Evolutionary conservation across 2,888 invertebrate genomes (phyloP).

Genomic region (Drosophila sordidula): DNA sequence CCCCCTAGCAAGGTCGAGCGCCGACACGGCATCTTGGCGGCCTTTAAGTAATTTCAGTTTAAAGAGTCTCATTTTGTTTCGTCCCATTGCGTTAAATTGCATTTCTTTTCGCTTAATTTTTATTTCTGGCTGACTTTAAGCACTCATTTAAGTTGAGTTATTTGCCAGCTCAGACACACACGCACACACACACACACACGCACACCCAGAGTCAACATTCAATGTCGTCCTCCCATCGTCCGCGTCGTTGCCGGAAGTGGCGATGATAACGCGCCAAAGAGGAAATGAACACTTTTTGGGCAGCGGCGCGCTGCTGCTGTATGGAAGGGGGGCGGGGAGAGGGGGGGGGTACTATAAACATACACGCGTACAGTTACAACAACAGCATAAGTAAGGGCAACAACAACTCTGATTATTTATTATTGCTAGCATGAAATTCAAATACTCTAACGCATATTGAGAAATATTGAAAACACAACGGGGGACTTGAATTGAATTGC

Average conservation of each 20-base stretch:
- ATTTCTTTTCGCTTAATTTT: constrained; percentile 14
- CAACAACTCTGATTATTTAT: not conserved
- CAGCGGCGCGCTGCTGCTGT: constrained; percentile 38
- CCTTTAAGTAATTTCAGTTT: constrained; percentile 11
- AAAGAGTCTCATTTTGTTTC: constrained; percentile 17
- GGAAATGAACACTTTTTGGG: constrained; percentile 81
- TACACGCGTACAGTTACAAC: constrained; percentile 28
- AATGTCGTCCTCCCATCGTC: constrained; percentile 48
- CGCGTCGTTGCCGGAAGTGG: constrained; percentile 65
- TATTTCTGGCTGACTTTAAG: constrained; percentile 39
- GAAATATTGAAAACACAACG: not conserved
- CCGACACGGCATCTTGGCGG: too few relatives aligned
- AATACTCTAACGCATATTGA: constrained; percentile 7
- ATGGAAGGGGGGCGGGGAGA: not conserved
- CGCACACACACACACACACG: not conserved
- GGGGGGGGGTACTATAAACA: constrained; percentile 45
- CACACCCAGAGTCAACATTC: constrained; percentile 26
- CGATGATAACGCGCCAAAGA: constrained; percentile 78
- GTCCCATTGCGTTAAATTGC: constrained; percentile 14
- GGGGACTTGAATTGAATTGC: too few relatives aligned
- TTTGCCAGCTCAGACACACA: constrained; percentile 2
- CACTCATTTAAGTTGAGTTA: constrained; percentile 52
- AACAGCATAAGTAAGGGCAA: constrained; percentile 12
- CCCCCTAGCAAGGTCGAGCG: constrained; percentile 7
- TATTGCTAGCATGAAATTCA: not conserved